Evolutionary conservation across 2,113 vertebrate genomes (phyloP).

Genomic region (Cercopithecus mona): DNA sequence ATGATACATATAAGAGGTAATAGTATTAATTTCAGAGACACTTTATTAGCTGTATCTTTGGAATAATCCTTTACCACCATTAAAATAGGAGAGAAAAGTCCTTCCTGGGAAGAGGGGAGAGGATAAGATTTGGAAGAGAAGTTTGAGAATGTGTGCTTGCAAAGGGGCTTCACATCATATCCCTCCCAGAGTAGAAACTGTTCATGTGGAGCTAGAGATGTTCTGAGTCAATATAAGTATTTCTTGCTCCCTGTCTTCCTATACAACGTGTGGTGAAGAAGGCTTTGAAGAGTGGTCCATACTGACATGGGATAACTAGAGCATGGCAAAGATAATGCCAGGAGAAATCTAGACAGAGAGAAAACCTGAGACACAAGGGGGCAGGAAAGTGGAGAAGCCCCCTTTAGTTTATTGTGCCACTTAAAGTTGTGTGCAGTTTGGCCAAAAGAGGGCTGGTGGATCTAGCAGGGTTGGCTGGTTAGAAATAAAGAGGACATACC

Average conservation of each 20-base stretch:
- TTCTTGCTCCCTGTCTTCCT: background rate
- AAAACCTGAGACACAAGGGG: too few relatives aligned
- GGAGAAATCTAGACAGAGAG: background rate
- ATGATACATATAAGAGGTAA: background rate
- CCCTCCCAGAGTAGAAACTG: background rate
- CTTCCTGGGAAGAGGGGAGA: background rate
- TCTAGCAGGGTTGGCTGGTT: background rate
- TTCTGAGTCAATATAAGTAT: background rate
- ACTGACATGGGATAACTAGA: background rate
- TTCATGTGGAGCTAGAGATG: background rate
- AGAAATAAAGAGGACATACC: background rate
- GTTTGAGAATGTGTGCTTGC: background rate
- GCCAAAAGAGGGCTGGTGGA: background rate
- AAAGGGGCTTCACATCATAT: background rate
- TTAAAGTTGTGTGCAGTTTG: background rate
- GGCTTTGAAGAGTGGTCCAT: background rate
- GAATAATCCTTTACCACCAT: background rate
- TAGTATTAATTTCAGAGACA: background rate
- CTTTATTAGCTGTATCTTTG: background rate
- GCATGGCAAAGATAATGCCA: background rate
- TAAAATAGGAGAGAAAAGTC: background rate
- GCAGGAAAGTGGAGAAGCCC: background rate
- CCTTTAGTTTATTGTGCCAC: background rate
- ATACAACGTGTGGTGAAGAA: background rate
- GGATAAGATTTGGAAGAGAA: background rate